phyloP scores from a whole-genome alignment of 1,140 invertebrate genomes.

The Bacillus rossius region DNA sequence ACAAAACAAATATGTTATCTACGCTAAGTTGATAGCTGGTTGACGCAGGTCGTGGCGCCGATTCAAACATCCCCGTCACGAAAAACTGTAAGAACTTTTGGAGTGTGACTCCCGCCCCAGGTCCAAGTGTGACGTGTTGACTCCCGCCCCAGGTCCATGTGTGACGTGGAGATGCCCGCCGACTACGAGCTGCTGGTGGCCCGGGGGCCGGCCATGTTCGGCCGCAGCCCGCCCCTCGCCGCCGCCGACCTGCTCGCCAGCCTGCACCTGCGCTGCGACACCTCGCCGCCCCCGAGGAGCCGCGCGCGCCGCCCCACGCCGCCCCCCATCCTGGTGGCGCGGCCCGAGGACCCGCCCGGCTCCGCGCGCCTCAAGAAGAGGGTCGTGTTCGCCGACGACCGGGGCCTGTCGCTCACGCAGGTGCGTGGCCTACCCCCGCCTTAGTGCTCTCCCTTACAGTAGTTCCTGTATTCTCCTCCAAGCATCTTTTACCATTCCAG shows the following conservation, averaged over 20 bases:
- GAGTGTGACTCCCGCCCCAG: no score
- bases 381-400: slow-evolving; percentile 92
- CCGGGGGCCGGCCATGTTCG: slow-evolving; percentile 62
- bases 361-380: slow-evolving; percentile 63
- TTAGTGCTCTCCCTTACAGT: background rate
- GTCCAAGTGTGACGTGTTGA: background rate
- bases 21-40: no score
- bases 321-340: slow-evolving; percentile 40
- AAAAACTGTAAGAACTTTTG: no score
- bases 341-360: slow-evolving; percentile 36
- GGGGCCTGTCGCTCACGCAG: slow-evolving; percentile 78
- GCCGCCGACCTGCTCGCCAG: slow-evolving; percentile 48
- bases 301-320: slow-evolving; percentile 38
- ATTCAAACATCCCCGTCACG: no score
- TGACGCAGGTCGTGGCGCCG: no score
- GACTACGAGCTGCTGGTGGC: slow-evolving; percentile 51
- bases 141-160: slow-evolving; percentile 17
- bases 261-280: slow-evolving; percentile 18
- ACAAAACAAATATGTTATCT: no score
- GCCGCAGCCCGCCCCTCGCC: slow-evolving; percentile 48
- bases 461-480: background rate
- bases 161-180: slow-evolving; percentile 19
- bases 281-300: slow-evolving; percentile 38
- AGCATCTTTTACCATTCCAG: no score
- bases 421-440: slow-evolving; percentile 37